These are phyloP conservation scores for Latrodectus hesperus DNA, from an alignment of 2,888 invertebrate species.

Conservation along the genomic window DNA sequence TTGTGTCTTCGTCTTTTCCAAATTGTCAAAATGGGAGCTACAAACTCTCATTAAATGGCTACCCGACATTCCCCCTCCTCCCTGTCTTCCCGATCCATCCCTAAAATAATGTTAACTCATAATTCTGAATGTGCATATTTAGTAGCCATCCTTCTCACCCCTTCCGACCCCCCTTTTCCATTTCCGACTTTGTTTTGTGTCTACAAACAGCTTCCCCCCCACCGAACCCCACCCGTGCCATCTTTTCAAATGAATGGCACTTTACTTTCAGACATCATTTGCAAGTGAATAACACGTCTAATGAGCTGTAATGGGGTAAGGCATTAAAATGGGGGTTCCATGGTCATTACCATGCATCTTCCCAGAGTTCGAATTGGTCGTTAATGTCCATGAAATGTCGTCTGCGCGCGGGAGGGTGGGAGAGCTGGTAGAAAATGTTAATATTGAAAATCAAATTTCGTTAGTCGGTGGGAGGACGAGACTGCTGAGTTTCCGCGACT, in stretches of 20 bases:
- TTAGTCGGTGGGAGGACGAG: background rate
- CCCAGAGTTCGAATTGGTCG: slow-evolving; percentile 30
- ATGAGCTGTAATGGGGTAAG: slow-evolving; percentile 61
- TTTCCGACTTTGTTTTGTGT: slow-evolving; percentile 43
- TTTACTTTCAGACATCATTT: slow-evolving; percentile 49
- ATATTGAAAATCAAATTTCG: slow-evolving; percentile 54
- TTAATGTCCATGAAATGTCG: slow-evolving; percentile 34
- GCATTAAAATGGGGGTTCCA: slow-evolving; percentile 30
- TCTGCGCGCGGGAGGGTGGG: background rate
- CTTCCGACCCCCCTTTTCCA: background rate
- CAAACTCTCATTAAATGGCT: slow-evolving; percentile 37
- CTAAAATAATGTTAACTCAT: slow-evolving; percentile 42
- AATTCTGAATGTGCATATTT: slow-evolving; percentile 45
- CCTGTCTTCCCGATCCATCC: background rate
- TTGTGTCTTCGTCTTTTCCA: slow-evolving; percentile 15
- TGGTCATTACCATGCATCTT: slow-evolving; percentile 36
- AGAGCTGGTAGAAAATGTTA: slow-evolving; percentile 8
- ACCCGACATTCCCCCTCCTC: slow-evolving; percentile 11
- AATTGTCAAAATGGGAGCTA: slow-evolving; percentile 49
- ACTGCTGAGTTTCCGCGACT: background rate
- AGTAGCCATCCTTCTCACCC: slow-evolving; percentile 5
- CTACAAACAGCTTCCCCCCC: background rate
- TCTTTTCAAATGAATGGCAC: slow-evolving; percentile 48
- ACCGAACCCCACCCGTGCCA: background rate
- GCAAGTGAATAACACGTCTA: slow-evolving; percentile 56